Percentiles rank a stretch among this genome's conserved stretches.
Evolutionary conservation across 2,888 invertebrate species (phyloP).

Genomic region (Hypsopygia costalis): DNA sequence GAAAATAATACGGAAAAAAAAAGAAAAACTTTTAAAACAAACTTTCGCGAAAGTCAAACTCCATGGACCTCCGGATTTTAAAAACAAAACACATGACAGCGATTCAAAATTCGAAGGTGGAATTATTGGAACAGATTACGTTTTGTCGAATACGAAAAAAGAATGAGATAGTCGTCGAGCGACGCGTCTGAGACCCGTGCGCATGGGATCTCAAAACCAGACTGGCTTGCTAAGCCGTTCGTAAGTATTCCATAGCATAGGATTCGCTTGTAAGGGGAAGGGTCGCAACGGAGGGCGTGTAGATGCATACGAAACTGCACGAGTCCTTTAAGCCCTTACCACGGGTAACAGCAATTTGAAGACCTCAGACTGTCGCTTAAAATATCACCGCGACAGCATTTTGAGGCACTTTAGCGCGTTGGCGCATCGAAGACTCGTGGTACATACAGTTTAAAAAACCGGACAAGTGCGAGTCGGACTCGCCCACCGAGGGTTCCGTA

Average conservation of each 20-base stretch:
- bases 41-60: constrained; percentile 49
- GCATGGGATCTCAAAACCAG: constrained; percentile 73
- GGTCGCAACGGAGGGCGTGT: constrained; percentile 74
- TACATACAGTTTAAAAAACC: too few species aligned
- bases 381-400: constrained; percentile 33
- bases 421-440: constrained; percentile 20
- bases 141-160: constrained; percentile 57
- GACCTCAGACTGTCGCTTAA: constrained; percentile 35
- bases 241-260: constrained; percentile 77
- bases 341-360: constrained; percentile 36
- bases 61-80: constrained; percentile 29
- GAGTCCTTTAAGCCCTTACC: constrained; percentile 68
- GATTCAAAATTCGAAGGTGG: constrained; percentile 25
- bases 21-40: constrained; percentile 50
- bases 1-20: constrained; percentile 36
- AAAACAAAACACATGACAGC: constrained; percentile 39
- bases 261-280: constrained; percentile 76
- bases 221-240: constrained; percentile 74
- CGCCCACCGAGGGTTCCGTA: too few species aligned
- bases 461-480: too few species aligned
- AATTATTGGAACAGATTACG: constrained; percentile 28
- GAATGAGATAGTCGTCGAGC: constrained; percentile 39
- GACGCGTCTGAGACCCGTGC: constrained; percentile 66
- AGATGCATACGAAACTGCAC: constrained; percentile 68
- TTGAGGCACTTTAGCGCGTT: constrained; percentile 1